A percentile compares a stretch with the other conserved stretches of the same genome.
Conservation (phyloP, 2,888 invertebrate genomes). For the Volucella zonaria region DNA sequence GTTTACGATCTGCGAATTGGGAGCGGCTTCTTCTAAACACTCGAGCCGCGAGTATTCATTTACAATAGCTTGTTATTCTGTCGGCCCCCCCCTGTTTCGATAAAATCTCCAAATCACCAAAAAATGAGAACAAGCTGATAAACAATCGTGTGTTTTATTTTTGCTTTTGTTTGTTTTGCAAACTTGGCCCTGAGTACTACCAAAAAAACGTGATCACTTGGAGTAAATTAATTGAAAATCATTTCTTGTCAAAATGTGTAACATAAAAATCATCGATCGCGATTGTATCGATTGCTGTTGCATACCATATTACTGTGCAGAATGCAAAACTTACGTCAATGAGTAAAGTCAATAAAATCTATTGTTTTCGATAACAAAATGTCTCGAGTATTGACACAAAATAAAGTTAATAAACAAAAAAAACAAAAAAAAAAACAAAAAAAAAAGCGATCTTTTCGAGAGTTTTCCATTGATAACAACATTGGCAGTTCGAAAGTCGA, state of each 20-base stretch:
- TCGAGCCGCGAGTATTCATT: neutral
- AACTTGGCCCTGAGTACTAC: constrained; percentile 19
- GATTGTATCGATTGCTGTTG: constrained; percentile 1
- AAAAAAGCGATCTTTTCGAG: too few species aligned
- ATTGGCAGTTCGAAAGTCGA: neutral
- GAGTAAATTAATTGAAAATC: neutral
- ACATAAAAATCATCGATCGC: constrained; percentile 9
- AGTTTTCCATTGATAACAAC: too few species aligned
- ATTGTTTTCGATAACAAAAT: constrained; percentile 2
- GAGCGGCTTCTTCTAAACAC: constrained; percentile 34
- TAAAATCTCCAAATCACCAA: constrained; percentile 15
- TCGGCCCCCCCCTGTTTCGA: constrained; percentile 5
- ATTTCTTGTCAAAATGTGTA: neutral
- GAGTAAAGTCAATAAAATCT: neutral
- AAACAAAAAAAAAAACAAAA: neutral
- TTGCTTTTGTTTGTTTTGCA: neutral
- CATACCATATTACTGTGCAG: neutral
- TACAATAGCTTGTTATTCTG: constrained; percentile 3
- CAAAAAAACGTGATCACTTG: constrained; percentile 22
- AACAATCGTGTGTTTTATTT: neutral
- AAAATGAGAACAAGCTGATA: constrained; percentile 42
- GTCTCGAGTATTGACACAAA: neutral
- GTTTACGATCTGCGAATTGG: constrained; percentile 14
- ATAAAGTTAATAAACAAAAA: neutral
- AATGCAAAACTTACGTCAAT: neutral